Base-by-base conservation (phyloP, 2,888 invertebrate species). In the Eudasyphora cyanicolor region DNA sequence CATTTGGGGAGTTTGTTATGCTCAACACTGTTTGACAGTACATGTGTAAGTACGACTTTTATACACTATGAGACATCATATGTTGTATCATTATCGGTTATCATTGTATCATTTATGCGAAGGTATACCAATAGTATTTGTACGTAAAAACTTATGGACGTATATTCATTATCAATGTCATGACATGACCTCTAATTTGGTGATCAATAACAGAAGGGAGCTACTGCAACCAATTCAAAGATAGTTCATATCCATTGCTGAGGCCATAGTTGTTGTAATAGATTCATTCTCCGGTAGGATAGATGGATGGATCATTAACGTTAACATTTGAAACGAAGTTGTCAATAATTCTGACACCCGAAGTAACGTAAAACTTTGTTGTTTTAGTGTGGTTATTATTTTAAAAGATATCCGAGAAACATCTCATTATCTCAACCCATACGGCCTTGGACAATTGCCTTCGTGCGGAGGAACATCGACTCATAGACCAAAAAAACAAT, bases 381-480 rank as follows among this genome's bases (percentile, higher is more conserved):
- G 19, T 6, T 21, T 12, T 38, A 14, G 10, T 38, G 8, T 6
- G 45, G 24, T 57, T 27, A 27, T 27, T 27, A 1, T 24, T 21
- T 10, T 57, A 14, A 4, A 57, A 57, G 24, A 14, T 42, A 67
- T 24, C 54, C 51, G 35, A 12, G 1, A 54, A 54, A 71, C 35
- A 27, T 38, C 24, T 67, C n/a, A 51, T 27, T 62, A 62, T 67
- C 42, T 29, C 42, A 24, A n/a, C 14, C 14, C 12, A n/a, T 6
- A 14, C 42, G 60, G 69, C 79, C 74, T 79, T 79, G 79, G 51
- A 35, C n/a, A 67, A 67, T 74, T 79, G 74, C 27, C 29, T 32
- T 57, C 42, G 32, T 67, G 19, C n/a, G 27, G 21, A 64, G 62
- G 19, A 62, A 35, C 60, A n/a, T 19, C 17, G 19, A 32, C 14